Percentiles rank a stretch among this genome's conserved stretches.
phyloP scores from a whole-genome alignment of 2,113 vertebrate species.

The Danio rerio region GRCz12tu NC_133179.1:21188501-21189000 shows the following conservation, averaged over 20 bases:
- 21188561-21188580: slow-evolving; percentile 27
- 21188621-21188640: neutral
- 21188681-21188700: neutral
- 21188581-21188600: neutral
- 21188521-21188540: neutral
- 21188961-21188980: too few relatives aligned
- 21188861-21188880: too few relatives aligned
- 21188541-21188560: slow-evolving; percentile 11
- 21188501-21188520: neutral
- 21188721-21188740: neutral
- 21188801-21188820: neutral
- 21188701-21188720: neutral
- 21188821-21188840: too few relatives aligned
- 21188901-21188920: too few relatives aligned
- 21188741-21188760: neutral
- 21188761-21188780: neutral
- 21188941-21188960: too few relatives aligned
- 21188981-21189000: too few relatives aligned
- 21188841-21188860: too few relatives aligned
- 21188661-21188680: neutral
- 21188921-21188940: too few relatives aligned
- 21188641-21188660: neutral
- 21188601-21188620: neutral
- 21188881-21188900: too few relatives aligned
- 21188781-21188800: neutral